Evolutionary conservation across 2,888 invertebrate genomes (phyloP).

Genomic region (Oscheius sp.): DNA sequence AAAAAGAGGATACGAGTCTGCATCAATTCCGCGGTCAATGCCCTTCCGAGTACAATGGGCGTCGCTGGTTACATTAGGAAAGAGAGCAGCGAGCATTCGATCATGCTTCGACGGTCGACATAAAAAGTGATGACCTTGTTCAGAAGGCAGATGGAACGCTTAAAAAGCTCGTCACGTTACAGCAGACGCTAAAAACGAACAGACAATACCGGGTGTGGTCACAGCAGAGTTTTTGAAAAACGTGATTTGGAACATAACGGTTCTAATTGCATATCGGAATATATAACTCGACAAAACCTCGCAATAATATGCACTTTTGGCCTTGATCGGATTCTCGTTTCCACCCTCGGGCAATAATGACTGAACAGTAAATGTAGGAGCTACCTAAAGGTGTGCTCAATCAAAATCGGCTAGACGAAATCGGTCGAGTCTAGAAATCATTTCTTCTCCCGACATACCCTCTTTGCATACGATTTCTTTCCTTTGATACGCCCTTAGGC

Average conservation of each 20-base stretch:
- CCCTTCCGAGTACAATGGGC: constrained; percentile 26
- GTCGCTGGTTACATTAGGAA: neutral
- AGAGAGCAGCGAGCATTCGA: constrained; percentile 14
- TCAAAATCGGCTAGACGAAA: neutral
- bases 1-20: constrained; percentile 25
- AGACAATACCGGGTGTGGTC: neutral
- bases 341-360: too few species aligned
- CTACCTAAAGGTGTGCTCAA: too few species aligned
- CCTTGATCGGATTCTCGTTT: too few species aligned
- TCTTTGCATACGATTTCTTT: neutral
- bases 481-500: constrained; percentile 5
- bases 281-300: too few species aligned
- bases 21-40: constrained; percentile 18
- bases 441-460: neutral
- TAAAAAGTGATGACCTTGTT: neutral
- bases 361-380: too few species aligned
- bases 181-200: constrained; percentile 11
- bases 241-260: too few species aligned
- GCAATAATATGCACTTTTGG: too few species aligned
- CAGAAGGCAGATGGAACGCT: neutral
- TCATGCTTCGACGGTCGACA: neutral
- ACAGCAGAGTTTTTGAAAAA: neutral
- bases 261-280: too few species aligned
- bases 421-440: neutral
- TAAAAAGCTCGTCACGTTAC: neutral